Base-by-base conservation (phyloP, 2,797 vertebrate genomes). In the Hydrolagus colliei region DNA sequence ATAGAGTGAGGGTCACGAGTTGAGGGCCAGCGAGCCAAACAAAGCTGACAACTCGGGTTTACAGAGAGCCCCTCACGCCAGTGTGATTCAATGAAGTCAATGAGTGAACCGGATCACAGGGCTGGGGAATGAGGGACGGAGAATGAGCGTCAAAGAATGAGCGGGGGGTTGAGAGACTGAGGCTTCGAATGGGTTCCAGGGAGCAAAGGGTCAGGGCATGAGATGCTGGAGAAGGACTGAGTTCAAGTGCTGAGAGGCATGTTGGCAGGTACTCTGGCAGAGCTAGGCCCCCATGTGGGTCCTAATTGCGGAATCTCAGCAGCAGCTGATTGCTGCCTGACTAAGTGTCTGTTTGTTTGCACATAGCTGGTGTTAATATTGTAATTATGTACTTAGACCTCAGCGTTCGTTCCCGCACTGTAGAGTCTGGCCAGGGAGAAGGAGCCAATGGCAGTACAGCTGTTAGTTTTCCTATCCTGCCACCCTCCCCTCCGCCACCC, bases 11-110 rank as follows among this genome's bases (percentile, higher is more conserved):
- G 41, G 41, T 52, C 41, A 52, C 41, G 2, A 52, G 41, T 52
- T 52, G 41, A 52, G 6, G 41, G 41, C 41, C 41, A 52, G 41
- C 41, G 41, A 52, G 41, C 6, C 3, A 52, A 93, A 94, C 93
- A 93, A 93, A 91, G 89, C 77, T 91, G 90, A 89, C 87, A 18
- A 87, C 92, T 93, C 90, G 93, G 92, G 92, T 91, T 92, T 93
- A 93, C 90, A 91, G 2, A 52, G 41, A 93, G 90, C 90, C 88
- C 86, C 88, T 88, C 87, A 91, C 90, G 92, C 93, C 92, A 93
- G 93, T 91, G 90, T 3, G 41, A 90, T 90, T 52, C 41, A 52
- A 52, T 52, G 27, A 73, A 5, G 72, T 73, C 72, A 73, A 18
- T 0, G 9, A 27, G 16, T 73, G 72, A 73, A 72, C n/a, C 13